phyloP scores from a whole-genome alignment of 2,113 vertebrate species.

The Papio anubis region DNA sequence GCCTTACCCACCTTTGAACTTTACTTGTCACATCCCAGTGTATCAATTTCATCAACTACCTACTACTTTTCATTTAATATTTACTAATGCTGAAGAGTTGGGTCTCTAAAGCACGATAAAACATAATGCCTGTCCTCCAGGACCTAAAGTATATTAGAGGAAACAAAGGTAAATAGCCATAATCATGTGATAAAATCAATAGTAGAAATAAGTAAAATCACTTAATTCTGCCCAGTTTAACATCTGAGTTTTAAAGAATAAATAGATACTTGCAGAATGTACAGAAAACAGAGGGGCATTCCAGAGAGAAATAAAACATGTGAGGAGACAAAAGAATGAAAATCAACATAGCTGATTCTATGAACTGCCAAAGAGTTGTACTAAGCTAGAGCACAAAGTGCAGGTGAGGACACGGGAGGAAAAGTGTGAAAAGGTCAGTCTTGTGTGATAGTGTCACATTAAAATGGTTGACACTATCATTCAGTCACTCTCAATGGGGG shows the following conservation, averaged over 20 bases:
- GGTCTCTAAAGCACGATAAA: not conserved
- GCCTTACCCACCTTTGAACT: not conserved
- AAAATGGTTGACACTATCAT: not conserved
- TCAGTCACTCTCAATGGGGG: not conserved
- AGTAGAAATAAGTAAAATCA: not conserved
- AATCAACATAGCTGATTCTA: not conserved
- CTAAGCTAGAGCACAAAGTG: not conserved
- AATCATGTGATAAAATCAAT: not conserved
- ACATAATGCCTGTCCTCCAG: not conserved
- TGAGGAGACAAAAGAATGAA: not conserved
- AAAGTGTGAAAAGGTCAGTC: not conserved
- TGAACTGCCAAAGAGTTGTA: not conserved
- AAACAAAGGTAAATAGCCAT: not conserved
- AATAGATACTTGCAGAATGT: not conserved
- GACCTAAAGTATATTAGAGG: not conserved
- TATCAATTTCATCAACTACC: conserved; percentile 7
- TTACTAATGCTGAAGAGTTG: not conserved
- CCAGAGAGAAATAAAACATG: conserved; percentile 17
- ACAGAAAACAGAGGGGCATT: not conserved
- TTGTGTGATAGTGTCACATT: not conserved
- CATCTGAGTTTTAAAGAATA: not conserved
- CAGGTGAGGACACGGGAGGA: not conserved
- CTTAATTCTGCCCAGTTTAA: not conserved
- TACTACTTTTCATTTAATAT: conserved; percentile 33
- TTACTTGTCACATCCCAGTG: not conserved